These are phyloP conservation scores for Astyanax mexicanus DNA, from an alignment of 2,797 vertebrate genomes.

Conservation along the genomic window DNA sequence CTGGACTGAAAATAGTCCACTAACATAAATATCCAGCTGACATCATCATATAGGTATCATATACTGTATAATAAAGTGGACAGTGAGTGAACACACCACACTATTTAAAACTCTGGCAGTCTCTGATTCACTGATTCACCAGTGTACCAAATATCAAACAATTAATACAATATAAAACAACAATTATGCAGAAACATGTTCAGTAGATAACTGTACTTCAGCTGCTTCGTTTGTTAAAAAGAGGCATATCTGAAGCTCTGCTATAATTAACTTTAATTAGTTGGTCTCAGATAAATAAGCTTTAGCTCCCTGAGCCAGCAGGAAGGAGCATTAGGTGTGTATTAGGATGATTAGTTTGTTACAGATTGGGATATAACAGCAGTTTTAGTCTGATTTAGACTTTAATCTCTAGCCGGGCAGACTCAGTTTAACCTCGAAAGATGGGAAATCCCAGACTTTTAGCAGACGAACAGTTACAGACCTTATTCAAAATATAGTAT, in stretches of 20 bases:
- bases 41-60: too few species aligned
- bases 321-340: background rate
- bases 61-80: too few species aligned
- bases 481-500: background rate
- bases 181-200: too few species aligned
- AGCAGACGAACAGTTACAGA: too few species aligned
- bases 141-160: too few species aligned
- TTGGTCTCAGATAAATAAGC: slow-evolving; percentile 1
- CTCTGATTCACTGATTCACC: too few species aligned
- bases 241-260: background rate
- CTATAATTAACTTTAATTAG: background rate
- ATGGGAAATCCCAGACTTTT: background rate
- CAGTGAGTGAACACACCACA: too few species aligned
- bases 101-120: too few species aligned
- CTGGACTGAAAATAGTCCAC: too few species aligned
- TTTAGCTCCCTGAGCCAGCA: background rate
- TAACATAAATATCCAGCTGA: too few species aligned
- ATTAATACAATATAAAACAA: too few species aligned
- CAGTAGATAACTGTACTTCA: too few species aligned
- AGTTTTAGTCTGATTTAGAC: background rate
- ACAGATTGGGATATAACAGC: background rate
- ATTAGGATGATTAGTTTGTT: slow-evolving; percentile 10
- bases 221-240: background rate
- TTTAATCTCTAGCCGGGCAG: background rate
- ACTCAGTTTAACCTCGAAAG: background rate